phyloP scores from a whole-genome alignment of 2,113 vertebrate species.

The Murina feae region DNA sequence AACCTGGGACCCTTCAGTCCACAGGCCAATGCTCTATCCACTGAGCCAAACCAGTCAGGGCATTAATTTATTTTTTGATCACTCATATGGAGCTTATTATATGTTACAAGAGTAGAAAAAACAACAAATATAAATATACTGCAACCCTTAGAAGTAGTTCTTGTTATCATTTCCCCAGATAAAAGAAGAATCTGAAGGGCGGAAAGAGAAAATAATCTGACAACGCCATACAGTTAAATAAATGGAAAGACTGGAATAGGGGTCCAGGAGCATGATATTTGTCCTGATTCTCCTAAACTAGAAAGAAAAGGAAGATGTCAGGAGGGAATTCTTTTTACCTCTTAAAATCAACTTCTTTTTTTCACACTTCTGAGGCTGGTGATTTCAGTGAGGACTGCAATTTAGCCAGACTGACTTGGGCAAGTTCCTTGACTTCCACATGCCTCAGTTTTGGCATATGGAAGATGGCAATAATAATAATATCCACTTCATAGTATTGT shows the following conservation, averaged over 20 bases:
- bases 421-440: background rate
- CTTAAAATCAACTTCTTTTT: background rate
- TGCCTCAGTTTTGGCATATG: background rate
- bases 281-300: background rate
- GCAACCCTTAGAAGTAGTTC: background rate
- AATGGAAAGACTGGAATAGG: background rate
- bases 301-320: background rate
- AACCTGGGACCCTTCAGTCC: no score
- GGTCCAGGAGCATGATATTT: background rate
- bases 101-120: background rate
- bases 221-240: background rate
- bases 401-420: background rate
- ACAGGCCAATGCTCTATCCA: no score
- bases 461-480: background rate
- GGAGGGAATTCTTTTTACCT: background rate
- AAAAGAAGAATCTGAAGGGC: background rate
- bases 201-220: background rate
- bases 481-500: background rate
- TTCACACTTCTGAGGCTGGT: background rate
- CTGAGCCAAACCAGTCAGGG: no score
- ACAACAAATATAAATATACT: background rate
- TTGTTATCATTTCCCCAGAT: background rate
- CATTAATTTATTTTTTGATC: background rate
- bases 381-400: background rate
- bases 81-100: background rate